A percentile compares a stretch with the other conserved stretches of the same genome.
Evolutionary conservation across 2,888 invertebrate species (phyloP).

Genomic region (Petrophora chlorosata): DNA sequence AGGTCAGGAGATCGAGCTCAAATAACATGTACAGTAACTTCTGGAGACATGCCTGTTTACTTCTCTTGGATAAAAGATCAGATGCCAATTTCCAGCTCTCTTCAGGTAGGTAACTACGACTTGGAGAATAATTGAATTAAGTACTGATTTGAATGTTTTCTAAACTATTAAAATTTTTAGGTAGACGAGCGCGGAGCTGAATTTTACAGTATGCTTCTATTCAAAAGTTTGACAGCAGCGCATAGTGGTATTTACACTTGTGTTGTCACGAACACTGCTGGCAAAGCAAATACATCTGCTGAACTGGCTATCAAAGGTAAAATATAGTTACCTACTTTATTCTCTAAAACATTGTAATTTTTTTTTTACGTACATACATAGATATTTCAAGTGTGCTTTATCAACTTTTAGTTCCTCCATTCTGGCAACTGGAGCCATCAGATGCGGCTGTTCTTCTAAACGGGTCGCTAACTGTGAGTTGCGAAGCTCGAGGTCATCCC

Average conservation of each 20-base stretch:
- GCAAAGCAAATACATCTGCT: conserved; percentile 88
- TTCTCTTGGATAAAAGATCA: conserved; percentile 87
- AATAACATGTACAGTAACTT: conserved; percentile 92
- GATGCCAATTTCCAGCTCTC: conserved; percentile 84
- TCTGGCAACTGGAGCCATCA: conserved; percentile 89
- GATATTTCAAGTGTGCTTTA: conserved; percentile 14
- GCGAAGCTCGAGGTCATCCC: conserved; percentile 92
- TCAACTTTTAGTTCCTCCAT: conserved; percentile 91
- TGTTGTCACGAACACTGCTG: conserved; percentile 88
- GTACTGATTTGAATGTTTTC: neutral
- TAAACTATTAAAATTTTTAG: conserved; percentile 50
- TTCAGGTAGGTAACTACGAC: conserved; percentile 84
- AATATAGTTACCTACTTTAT: conserved; percentile 21
- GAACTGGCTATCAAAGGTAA: conserved; percentile 89
- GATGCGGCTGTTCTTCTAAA: conserved; percentile 89
- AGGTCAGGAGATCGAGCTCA: conserved; percentile 91
- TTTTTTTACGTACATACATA: neutral
- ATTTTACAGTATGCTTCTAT: conserved; percentile 88
- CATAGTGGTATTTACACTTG: conserved; percentile 90
- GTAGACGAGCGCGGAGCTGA: conserved; percentile 88
- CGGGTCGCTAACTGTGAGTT: conserved; percentile 88
- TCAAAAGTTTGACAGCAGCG: conserved; percentile 87
- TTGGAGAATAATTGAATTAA: neutral
- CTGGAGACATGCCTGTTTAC: conserved; percentile 87
- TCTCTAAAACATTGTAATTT: no score